Percentiles rank a stretch among this genome's conserved stretches.
Evolutionary conservation across 2,888 invertebrate species (phyloP).

Genomic region (Papilio demoleus): DNA sequence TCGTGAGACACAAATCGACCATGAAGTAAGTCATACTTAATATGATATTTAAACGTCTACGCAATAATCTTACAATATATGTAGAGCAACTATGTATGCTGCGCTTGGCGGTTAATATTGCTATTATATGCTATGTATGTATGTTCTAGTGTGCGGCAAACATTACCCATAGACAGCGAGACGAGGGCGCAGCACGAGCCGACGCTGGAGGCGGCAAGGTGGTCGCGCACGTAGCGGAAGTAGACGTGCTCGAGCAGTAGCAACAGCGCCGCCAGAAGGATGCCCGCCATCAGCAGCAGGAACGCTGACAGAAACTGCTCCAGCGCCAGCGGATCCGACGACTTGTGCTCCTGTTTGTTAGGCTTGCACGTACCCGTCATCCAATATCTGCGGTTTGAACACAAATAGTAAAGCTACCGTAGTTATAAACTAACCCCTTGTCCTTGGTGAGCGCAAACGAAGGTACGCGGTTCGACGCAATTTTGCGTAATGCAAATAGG

Average conservation of each 20-base stretch:
- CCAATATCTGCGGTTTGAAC: conserved; percentile 88
- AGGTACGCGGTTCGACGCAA: not conserved
- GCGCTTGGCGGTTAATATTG: too few relatives aligned
- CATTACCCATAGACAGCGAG: conserved; percentile 92
- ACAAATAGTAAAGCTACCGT: not conserved
- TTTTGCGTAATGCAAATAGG: not conserved
- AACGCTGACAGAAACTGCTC: conserved; percentile 99
- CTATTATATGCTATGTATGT: too few relatives aligned
- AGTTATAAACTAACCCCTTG: not conserved
- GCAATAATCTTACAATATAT: too few relatives aligned
- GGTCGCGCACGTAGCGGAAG: conserved; percentile 95
- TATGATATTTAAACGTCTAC: too few relatives aligned
- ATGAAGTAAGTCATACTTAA: too few relatives aligned
- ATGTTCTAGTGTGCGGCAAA: not conserved
- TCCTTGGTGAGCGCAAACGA: not conserved
- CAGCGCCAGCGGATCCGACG: conserved; percentile 93
- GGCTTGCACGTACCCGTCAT: conserved; percentile 98
- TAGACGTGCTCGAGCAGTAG: conserved; percentile 96
- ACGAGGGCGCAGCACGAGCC: conserved; percentile 97
- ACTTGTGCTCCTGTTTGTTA: conserved; percentile 95
- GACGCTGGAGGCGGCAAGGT: conserved; percentile 93
- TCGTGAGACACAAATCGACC: not conserved
- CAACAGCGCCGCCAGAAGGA: conserved; percentile 93
- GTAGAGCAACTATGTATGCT: too few relatives aligned
- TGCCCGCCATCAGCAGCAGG: conserved; percentile 96